Evolutionary conservation across 2,888 invertebrate species (phyloP), one percentile per base, ranked within the genome.

Genomic region (Drosophila recens): DNA sequence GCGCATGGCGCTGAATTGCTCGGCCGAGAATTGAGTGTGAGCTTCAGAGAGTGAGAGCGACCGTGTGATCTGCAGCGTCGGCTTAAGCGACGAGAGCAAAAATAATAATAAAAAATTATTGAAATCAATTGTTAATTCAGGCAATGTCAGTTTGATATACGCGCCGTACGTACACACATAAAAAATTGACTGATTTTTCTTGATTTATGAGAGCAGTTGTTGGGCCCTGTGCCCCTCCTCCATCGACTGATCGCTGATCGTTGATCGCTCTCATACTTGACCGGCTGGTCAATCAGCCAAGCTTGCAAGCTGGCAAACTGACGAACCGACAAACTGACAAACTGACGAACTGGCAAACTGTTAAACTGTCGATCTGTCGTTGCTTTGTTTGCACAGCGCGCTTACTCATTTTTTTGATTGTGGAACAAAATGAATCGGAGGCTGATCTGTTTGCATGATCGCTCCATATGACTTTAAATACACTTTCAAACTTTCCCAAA

Each of bases 71-170:
- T 58, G 56, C 67, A 59, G 45, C 59, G 48, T 49, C 66, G 57
- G 80, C 83, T 80, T 82, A 72, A 69, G 59, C 67, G 76, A 67
- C 63, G 67, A 75, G 80, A 75, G 71, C 40, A 79, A 67, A 80
- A 80, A 72, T 83, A 83, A 87, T 89, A 87, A 83, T 83, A 83
- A 83, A 82, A 89, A 87, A 89, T 86, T 86, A 90, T 89, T 89
- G 82, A 86, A 86, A 86, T 90, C 89, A 90, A 86, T 86, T 86
- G 85, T 90, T 86, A 89, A 89, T 89, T 89, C 90, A 89, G 88
- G 73, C 90, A 82, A 85, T 88, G 86, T 85, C 82, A 82, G 88
- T 86, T 82, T 88, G 83, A 86, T 86, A 76, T 64, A 81, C 69
- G 72, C 73, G 56, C 64, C 67, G 43, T 70, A 67, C 69, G 51